Evolutionary conservation across 2,113 vertebrate species (phyloP).

Genomic region (Heteronetta atricapilla): DNA sequence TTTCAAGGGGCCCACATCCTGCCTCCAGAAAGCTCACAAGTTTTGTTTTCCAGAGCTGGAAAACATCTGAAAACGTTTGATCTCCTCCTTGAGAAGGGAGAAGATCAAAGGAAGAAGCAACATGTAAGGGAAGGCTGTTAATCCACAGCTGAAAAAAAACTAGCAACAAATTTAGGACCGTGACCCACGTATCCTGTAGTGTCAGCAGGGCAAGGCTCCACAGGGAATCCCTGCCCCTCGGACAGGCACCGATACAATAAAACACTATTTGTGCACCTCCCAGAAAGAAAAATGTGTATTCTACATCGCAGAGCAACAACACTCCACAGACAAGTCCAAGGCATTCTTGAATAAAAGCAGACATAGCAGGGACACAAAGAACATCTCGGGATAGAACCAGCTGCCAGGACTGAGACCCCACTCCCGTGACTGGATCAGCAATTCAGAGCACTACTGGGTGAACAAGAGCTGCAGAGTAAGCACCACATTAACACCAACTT

Average conservation of each 20-base stretch:
- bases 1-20: slow-evolving; percentile 42
- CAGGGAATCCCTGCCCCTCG: not conserved
- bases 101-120: slow-evolving; percentile 36
- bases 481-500: not conserved
- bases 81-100: slow-evolving; percentile 24
- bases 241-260: not conserved
- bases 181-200: not conserved
- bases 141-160: not conserved
- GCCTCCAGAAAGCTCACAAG: not conserved
- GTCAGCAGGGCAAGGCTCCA: not conserved
- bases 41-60: slow-evolving; percentile 25
- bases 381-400: not conserved
- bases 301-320: rapidly evolving
- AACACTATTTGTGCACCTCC: not conserved
- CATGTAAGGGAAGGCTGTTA: not conserved
- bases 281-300: rapidly evolving
- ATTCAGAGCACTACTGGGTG: not conserved
- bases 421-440: not conserved
- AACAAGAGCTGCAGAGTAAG: not conserved
- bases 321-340: not conserved
- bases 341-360: not conserved
- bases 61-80: slow-evolving; percentile 57
- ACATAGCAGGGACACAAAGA: rapidly evolving
- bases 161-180: not conserved
- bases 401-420: not conserved